These are phyloP conservation scores for Eulithis prunata DNA, from an alignment of 2,888 invertebrate genomes.

Conservation along the genomic window DNA sequence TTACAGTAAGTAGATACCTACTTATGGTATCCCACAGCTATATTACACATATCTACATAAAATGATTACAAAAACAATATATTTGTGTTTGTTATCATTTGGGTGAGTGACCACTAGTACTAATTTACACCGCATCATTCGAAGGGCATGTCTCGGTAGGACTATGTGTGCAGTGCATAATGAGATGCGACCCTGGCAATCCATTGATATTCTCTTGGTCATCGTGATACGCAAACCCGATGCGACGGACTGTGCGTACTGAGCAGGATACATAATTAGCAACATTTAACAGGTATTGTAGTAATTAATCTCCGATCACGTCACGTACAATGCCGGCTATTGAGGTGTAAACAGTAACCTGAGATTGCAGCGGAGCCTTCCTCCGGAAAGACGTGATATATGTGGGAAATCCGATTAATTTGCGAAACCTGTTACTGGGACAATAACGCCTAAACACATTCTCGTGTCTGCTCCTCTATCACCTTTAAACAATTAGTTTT, in stretches of 20 bases:
- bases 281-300: constrained; percentile 30
- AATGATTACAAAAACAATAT: background rate
- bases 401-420: constrained; percentile 74
- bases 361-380: constrained; percentile 48
- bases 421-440: constrained; percentile 66
- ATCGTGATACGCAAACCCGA: constrained; percentile 11
- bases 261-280: constrained; percentile 21
- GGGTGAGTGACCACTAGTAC: background rate
- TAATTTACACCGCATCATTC: background rate
- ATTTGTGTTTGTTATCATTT: background rate
- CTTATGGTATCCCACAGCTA: too few species aligned
- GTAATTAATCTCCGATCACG: constrained; percentile 29
- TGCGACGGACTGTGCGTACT: constrained; percentile 9
- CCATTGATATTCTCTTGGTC: constrained; percentile 11
- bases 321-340: constrained; percentile 42
- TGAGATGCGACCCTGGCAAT: background rate
- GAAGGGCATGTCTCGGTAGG: background rate
- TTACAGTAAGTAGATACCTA: too few species aligned
- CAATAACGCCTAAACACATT: constrained; percentile 72
- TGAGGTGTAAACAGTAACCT: constrained; percentile 44
- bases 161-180: background rate
- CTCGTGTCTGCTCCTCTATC: constrained; percentile 56
- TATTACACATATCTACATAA: too few species aligned
- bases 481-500: constrained; percentile 58
- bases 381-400: constrained; percentile 62